phyloP scores from a whole-genome alignment of 2,113 vertebrate species.

The Heterotilapia buettikoferi region DNA sequence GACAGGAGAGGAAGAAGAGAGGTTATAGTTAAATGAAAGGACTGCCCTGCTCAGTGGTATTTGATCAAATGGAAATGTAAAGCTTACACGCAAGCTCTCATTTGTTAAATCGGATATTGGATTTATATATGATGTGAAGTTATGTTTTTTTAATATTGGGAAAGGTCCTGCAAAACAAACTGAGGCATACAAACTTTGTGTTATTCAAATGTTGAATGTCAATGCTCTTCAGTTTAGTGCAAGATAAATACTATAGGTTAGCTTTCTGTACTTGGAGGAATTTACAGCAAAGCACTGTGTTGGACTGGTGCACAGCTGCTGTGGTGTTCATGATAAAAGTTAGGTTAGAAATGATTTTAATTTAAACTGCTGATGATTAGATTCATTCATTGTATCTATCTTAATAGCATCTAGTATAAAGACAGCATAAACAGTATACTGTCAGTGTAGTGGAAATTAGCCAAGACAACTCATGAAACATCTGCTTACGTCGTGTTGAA shows the following conservation, averaged over 20 bases:
- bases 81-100: not conserved
- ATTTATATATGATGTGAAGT: not conserved
- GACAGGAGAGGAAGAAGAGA: not conserved
- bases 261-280: not conserved
- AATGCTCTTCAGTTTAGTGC: not conserved
- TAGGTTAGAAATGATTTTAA: not conserved
- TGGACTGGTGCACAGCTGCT: not conserved
- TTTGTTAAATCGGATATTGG: not conserved
- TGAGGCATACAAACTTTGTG: not conserved
- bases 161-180: not conserved
- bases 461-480: not conserved
- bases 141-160: not conserved
- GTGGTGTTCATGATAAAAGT: not conserved
- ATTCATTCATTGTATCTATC: not conserved
- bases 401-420: not conserved
- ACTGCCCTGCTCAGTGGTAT: not conserved
- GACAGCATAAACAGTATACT: not conserved
- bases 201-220: not conserved
- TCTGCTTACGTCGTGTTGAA: not conserved
- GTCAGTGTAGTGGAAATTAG: not conserved
- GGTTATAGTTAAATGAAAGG: not conserved
- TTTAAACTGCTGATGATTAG: not conserved
- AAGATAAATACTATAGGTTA: not conserved
- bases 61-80: not conserved
- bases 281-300: not conserved